Percentiles rank a stretch among this genome's conserved stretches.
Conservation (phyloP, 2,888 invertebrate species). For the Polydesmus complanatus region DNA sequence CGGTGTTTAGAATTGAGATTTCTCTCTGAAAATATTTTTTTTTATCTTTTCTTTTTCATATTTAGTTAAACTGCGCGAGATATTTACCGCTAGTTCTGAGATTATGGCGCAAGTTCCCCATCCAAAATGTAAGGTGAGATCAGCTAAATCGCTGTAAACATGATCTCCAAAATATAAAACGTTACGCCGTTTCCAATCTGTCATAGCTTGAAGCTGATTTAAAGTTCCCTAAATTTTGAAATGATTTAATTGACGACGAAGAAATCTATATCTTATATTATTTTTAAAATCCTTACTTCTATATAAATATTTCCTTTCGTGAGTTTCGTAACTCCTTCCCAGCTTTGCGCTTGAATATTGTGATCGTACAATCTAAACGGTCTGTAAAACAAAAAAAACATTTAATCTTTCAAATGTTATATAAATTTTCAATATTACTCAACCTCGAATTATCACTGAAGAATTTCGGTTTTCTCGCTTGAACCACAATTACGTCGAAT, state of each 20-base stretch:
- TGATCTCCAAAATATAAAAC: slow-evolving; percentile 97
- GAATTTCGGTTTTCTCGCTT: slow-evolving; percentile 90
- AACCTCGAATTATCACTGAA: slow-evolving; percentile 69
- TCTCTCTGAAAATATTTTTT: slow-evolving; percentile 12
- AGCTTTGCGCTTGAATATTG: slow-evolving; percentile 62
- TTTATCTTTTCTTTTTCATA: background rate
- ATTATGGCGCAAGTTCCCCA: slow-evolving; percentile 98
- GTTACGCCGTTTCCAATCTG: slow-evolving; percentile 78
- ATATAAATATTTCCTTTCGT: slow-evolving; percentile 83
- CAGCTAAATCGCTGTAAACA: slow-evolving; percentile 91
- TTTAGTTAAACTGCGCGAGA: background rate
- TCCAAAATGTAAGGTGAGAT: slow-evolving; percentile 87
- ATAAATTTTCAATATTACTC: slow-evolving; percentile 1
- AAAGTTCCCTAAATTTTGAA: slow-evolving; percentile 61
- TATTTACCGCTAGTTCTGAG: slow-evolving; percentile 68
- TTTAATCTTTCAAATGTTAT: background rate
- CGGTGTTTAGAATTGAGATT: slow-evolving; percentile 16
- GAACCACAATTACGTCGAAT: slow-evolving; percentile 88
- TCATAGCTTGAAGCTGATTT: slow-evolving; percentile 75
- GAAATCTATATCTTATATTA: background rate
- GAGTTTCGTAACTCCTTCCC: slow-evolving; percentile 76
- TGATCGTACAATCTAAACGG: slow-evolving; percentile 81
- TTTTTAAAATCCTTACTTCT: slow-evolving; percentile 47
- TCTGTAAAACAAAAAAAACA: slow-evolving; percentile 32
- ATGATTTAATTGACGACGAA: background rate